Evolutionary conservation across 1,140 invertebrate species (phyloP).

Genomic region (Leptinotarsa texana): DNA sequence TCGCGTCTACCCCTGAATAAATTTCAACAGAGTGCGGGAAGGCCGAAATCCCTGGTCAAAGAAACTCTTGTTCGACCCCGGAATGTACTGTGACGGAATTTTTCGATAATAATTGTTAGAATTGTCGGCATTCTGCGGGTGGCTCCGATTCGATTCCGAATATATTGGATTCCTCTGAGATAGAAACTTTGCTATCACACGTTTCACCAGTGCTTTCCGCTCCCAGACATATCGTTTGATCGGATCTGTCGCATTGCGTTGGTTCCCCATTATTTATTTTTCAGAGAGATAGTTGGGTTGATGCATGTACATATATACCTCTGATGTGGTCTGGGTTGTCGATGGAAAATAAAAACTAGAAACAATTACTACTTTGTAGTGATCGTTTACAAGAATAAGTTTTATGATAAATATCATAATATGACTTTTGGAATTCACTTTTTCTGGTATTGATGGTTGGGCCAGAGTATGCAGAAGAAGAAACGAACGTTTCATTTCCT

Average conservation of each 20-base stretch:
- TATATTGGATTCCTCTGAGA: conserved; percentile 27
- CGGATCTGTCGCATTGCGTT: conserved; percentile 24
- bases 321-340: too few species aligned
- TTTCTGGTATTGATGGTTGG: too few species aligned
- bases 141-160: background rate
- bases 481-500: too few species aligned
- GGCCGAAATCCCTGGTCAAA: background rate
- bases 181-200: conserved; percentile 25
- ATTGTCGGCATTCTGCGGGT: conserved; percentile 21
- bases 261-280: conserved; percentile 19
- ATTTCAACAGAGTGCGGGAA: too few species aligned
- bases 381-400: too few species aligned
- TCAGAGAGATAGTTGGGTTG: background rate
- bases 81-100: conserved; percentile 24
- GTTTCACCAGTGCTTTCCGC: conserved; percentile 19
- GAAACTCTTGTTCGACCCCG: conserved; percentile 8
- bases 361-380: too few species aligned
- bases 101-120: conserved; percentile 27
- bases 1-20: too few species aligned
- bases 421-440: too few species aligned
- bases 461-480: too few species aligned
- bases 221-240: conserved; percentile 14
- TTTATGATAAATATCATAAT: too few species aligned
- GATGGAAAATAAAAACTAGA: too few species aligned
- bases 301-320: too few species aligned